These are phyloP conservation scores for Acyrthosiphon pisum DNA, from an alignment of 1,140 invertebrate genomes.

Conservation along the genomic window DNA sequence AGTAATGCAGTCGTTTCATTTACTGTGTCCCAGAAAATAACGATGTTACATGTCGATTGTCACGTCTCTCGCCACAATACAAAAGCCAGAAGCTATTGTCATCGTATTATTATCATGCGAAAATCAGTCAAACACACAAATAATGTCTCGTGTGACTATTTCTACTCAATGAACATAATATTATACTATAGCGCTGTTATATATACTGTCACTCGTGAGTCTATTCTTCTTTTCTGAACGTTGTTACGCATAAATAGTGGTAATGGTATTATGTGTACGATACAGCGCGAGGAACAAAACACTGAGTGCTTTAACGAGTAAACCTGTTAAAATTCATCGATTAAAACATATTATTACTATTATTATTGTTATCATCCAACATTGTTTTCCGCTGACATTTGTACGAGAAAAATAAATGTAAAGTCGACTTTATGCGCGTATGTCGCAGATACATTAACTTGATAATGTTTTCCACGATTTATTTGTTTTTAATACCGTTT, in stretches of 20 bases:
- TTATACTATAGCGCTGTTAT: no score
- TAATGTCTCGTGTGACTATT: neutral
- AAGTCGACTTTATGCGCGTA: neutral
- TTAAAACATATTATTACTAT: neutral
- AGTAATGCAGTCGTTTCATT: neutral
- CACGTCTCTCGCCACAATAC: neutral
- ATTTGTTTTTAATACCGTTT: slow-evolving; percentile 23
- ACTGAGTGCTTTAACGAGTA: neutral
- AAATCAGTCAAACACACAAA: neutral
- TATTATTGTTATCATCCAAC: neutral
- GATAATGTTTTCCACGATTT: neutral
- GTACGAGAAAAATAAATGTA: neutral
- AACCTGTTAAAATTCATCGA: neutral
- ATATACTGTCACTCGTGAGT: neutral
- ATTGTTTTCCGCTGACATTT: neutral
- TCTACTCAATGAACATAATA: neutral
- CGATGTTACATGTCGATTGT: neutral
- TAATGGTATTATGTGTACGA: neutral
- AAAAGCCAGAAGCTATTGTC: neutral
- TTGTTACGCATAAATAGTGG: neutral
- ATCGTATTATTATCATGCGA: neutral
- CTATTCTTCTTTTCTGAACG: neutral
- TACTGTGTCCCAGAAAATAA: neutral
- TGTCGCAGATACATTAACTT: neutral
- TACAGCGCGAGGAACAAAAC: neutral